Evolutionary conservation across 2,113 vertebrate species (phyloP).

Genomic region (Cyanoramphus novaezelandiae): DNA sequence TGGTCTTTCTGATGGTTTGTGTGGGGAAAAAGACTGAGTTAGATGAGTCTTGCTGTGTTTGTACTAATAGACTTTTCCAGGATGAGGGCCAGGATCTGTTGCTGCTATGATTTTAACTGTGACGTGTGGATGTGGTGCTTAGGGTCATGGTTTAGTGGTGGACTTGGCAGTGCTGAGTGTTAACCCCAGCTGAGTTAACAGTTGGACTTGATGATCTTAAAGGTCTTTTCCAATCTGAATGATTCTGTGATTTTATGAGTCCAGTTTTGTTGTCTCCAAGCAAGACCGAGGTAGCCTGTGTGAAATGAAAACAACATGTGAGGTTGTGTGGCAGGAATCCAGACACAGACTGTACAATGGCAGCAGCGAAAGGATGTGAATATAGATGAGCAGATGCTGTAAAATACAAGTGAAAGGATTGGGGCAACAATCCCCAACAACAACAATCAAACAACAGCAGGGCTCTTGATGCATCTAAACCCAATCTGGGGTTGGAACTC

Average conservation of each 20-base stretch:
- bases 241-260: neutral
- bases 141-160: neutral
- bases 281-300: neutral
- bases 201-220: neutral
- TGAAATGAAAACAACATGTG: neutral
- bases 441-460: neutral
- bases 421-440: neutral
- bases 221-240: neutral
- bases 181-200: neutral
- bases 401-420: neutral
- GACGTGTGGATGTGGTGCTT: neutral
- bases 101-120: neutral
- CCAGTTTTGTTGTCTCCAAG: neutral
- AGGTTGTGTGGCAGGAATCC: neutral
- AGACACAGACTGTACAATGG: neutral
- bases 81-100: neutral
- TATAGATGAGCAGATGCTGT: neutral
- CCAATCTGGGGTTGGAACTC: neutral
- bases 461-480: neutral
- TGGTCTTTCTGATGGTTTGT: neutral
- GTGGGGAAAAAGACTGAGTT: neutral
- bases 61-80: neutral
- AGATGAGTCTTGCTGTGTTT: neutral
- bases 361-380: neutral
- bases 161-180: neutral